Evolutionary conservation across 2,113 vertebrate genomes (phyloP).

Genomic region (Pelecanus crispus): DNA sequence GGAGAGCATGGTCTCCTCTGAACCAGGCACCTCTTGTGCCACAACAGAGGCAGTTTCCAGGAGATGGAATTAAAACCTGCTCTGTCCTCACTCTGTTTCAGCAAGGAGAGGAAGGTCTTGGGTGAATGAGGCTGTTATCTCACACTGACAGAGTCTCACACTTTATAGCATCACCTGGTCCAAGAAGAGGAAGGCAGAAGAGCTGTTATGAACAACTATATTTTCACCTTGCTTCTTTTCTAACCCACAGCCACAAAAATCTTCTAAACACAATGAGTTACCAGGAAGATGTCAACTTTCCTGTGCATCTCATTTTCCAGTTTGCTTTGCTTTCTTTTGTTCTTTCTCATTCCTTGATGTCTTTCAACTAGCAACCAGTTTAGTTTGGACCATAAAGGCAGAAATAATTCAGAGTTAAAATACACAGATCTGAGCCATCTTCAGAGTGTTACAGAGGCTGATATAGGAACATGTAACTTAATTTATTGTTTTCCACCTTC

Average conservation of each 20-base stretch:
- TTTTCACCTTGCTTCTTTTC: not conserved
- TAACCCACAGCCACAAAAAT: not conserved
- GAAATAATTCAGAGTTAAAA: not conserved
- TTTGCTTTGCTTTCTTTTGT: not conserved
- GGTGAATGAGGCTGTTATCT: not conserved
- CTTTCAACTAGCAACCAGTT: not conserved
- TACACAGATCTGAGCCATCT: not conserved
- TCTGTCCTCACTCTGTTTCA: not conserved
- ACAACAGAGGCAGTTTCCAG: not conserved
- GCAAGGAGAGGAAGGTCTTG: accelerated
- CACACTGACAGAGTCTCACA: not conserved
- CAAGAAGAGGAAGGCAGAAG: not conserved
- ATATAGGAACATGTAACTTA: not conserved
- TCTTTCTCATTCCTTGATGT: not conserved
- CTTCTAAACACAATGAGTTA: not conserved
- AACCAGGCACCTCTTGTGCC: not conserved
- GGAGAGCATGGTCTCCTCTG: not conserved
- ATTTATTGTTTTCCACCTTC: not conserved
- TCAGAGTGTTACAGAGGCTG: not conserved
- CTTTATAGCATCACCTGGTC: not conserved
- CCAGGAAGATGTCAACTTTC: not conserved
- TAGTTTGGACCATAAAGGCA: not conserved
- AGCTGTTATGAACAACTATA: not conserved
- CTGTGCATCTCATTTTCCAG: not conserved
- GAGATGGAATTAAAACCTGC: not conserved